Percentiles rank a stretch among this genome's conserved stretches.
Evolutionary conservation across 1,140 invertebrate genomes (phyloP).

Genomic region (Protaetia brevitarsis): DNA sequence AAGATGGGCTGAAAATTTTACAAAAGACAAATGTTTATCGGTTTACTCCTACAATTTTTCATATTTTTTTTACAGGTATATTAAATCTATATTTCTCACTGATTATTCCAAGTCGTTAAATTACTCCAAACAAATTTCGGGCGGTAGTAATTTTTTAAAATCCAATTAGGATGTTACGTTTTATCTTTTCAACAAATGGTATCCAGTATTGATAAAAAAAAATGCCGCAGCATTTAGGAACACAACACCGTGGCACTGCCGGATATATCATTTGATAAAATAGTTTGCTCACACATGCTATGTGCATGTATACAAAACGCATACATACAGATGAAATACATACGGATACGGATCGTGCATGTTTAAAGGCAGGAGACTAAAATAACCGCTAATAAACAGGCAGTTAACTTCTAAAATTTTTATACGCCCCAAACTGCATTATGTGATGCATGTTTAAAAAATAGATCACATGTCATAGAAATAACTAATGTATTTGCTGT

Average conservation of each 20-base stretch:
- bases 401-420: background rate
- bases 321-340: no score
- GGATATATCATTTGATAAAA: constrained; percentile 7
- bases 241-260: background rate
- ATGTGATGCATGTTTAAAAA: background rate
- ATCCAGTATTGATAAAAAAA: background rate
- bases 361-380: background rate
- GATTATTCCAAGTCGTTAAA: no score
- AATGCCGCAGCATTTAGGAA: background rate
- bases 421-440: background rate
- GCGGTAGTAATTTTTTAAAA: background rate
- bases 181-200: background rate
- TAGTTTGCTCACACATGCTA: background rate
- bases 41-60: no score
- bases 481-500: no score
- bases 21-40: no score
- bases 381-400: constrained; percentile 5
- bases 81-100: no score
- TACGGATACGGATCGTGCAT: no score
- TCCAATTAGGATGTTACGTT: background rate
- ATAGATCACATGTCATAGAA: background rate
- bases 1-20: no score
- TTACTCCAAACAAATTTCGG: background rate
- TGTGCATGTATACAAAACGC: no score
- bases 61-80: no score